phyloP scores from a whole-genome alignment of 2,797 vertebrate genomes.

The Vespertilio murinus region DNA sequence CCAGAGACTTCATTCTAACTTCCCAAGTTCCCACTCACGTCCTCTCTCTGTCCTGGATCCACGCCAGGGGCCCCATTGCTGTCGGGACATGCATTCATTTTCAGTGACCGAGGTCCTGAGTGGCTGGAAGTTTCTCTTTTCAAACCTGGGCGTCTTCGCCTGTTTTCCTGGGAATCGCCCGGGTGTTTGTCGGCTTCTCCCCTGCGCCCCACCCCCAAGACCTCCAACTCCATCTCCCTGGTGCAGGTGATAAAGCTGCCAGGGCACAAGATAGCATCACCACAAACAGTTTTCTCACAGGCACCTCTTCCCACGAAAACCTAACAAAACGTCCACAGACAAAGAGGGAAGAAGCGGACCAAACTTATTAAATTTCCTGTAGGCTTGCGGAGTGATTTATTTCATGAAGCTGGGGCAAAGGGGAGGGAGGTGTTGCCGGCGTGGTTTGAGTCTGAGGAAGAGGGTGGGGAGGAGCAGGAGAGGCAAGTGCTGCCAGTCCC shows the following conservation, averaged over 20 bases:
- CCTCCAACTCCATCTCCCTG: neutral
- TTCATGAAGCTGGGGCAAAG: neutral
- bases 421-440: neutral
- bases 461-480: neutral
- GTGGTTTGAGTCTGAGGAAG: neutral
- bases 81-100: neutral
- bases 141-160: neutral
- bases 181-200: neutral
- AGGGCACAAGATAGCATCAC: neutral
- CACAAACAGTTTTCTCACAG: constrained; percentile 21
- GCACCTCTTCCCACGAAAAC: constrained; percentile 60
- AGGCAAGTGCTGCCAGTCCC: neutral
- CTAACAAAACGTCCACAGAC: constrained; percentile 66
- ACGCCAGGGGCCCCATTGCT: neutral
- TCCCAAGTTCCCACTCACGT: neutral
- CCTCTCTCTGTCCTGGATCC: neutral
- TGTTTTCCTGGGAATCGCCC: neutral
- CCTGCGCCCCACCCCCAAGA: neutral
- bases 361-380: constrained; percentile 57
- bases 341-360: neutral
- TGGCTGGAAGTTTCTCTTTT: neutral
- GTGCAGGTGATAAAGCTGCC: neutral
- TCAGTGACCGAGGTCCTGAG: neutral
- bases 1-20: fast-evolving
- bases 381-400: constrained; percentile 56